Conservation (phyloP, 2,888 invertebrate genomes). For the Drosophila conformis region DNA sequence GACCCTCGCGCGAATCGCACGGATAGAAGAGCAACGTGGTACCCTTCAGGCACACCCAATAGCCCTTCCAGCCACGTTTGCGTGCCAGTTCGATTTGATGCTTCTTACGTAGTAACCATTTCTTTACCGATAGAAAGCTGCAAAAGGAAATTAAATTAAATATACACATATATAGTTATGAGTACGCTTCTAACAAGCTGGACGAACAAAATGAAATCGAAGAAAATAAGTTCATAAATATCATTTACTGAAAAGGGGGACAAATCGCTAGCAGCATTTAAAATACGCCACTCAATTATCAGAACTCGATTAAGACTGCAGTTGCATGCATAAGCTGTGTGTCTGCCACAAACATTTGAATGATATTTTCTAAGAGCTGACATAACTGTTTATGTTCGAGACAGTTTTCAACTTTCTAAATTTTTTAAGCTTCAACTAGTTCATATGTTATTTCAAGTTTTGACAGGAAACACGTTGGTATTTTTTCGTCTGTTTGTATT, state of each 20-base stretch:
- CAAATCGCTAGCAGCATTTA: neutral
- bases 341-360: neutral
- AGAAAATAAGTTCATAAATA: constrained; percentile 3
- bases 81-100: constrained; percentile 98
- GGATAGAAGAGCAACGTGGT: constrained; percentile 98
- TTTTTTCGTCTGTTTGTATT: neutral
- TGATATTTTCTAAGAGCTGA: neutral
- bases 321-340: neutral
- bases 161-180: constrained; percentile 10
- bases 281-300: neutral
- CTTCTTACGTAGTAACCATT: constrained; percentile 98
- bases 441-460: neutral
- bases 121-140: constrained; percentile 98
- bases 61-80: constrained; percentile 98
- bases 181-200: constrained; percentile 8
- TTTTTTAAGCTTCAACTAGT: neutral
- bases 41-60: constrained; percentile 99
- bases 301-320: neutral
- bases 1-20: constrained; percentile 95
- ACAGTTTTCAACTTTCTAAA: neutral
- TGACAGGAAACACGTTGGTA: neutral
- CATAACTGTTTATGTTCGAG: neutral
- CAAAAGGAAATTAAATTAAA: constrained; percentile 9
- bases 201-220: neutral
- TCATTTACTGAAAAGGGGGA: constrained; percentile 7